These are phyloP conservation scores for Gymnothorax reevesii DNA, from an alignment of 2,797 vertebrate genomes.

Conservation along the genomic window DNA sequence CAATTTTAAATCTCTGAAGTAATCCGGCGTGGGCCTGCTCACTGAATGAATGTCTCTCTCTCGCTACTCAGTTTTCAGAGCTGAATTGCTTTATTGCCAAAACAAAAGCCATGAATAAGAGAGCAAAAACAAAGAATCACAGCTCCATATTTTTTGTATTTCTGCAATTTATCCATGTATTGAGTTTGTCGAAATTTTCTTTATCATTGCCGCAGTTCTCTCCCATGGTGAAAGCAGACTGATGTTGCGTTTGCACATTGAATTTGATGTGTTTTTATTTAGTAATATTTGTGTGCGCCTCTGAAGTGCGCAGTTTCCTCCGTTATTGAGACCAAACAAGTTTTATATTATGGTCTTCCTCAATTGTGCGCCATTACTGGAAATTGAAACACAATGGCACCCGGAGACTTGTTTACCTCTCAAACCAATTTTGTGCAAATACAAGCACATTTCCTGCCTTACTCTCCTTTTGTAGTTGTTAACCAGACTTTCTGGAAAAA, in stretches of 20 bases:
- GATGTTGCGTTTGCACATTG: neutral
- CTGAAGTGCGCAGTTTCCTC: neutral
- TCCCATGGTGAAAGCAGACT: neutral
- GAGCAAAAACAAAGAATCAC: neutral
- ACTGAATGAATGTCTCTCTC: neutral
- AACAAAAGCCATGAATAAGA: conserved; percentile 40
- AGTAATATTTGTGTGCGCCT: neutral
- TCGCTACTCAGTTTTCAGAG: neutral
- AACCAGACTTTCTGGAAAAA: no score
- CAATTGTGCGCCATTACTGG: no score
- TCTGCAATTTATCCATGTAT: neutral
- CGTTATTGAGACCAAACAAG: neutral
- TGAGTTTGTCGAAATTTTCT: neutral
- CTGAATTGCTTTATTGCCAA: conserved; percentile 29
- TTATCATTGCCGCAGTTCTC: conserved; percentile 11
- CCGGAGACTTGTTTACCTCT: no score
- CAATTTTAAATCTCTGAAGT: neutral
- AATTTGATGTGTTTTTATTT: neutral
- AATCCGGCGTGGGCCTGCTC: neutral
- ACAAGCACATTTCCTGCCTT: no score
- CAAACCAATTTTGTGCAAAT: no score
- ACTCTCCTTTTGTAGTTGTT: no score
- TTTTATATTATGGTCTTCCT: neutral
- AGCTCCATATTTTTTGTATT: neutral
- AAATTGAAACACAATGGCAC: no score